Conservation (phyloP, 2,797 vertebrate species). For the Phrynocephalus forsythii region DNA sequence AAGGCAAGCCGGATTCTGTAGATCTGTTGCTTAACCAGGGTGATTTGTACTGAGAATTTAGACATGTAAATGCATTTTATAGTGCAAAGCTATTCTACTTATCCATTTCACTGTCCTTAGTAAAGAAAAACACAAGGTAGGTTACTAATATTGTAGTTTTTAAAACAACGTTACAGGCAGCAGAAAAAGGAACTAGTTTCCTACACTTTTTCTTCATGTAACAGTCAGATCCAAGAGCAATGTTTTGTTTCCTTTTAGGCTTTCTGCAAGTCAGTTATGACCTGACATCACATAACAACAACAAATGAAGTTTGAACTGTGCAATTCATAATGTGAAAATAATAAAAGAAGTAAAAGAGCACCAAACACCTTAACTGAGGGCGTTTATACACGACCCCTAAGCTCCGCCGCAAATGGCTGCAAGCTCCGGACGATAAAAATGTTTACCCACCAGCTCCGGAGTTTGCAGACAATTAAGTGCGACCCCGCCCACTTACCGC, state of each 20-base stretch:
- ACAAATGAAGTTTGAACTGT: too few species aligned
- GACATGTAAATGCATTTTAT: background rate
- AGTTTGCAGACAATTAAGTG: too few species aligned
- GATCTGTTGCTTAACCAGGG: background rate
- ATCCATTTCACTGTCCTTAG: background rate
- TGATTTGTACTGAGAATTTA: background rate
- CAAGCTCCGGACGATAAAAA: too few species aligned
- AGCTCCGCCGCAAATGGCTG: too few species aligned
- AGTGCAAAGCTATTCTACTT: background rate
- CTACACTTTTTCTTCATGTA: background rate
- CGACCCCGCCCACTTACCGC: too few species aligned
- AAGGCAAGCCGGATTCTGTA: background rate
- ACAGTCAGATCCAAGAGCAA: background rate
- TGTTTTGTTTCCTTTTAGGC: too few species aligned
- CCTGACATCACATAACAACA: too few species aligned
- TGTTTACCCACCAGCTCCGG: too few species aligned
- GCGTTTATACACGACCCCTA: too few species aligned
- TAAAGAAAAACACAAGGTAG: too few species aligned
- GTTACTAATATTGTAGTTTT: background rate
- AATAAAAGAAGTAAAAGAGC: background rate
- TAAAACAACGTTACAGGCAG: background rate
- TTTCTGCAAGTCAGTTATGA: too few species aligned
- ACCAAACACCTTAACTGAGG: too few species aligned
- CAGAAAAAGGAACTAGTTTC: background rate
- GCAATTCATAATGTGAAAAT: background rate